A percentile compares a stretch with the other conserved stretches of the same genome.
Evolutionary conservation across 2,113 vertebrate species (phyloP).

Genomic region (Paracanthobrama guichenoti): DNA sequence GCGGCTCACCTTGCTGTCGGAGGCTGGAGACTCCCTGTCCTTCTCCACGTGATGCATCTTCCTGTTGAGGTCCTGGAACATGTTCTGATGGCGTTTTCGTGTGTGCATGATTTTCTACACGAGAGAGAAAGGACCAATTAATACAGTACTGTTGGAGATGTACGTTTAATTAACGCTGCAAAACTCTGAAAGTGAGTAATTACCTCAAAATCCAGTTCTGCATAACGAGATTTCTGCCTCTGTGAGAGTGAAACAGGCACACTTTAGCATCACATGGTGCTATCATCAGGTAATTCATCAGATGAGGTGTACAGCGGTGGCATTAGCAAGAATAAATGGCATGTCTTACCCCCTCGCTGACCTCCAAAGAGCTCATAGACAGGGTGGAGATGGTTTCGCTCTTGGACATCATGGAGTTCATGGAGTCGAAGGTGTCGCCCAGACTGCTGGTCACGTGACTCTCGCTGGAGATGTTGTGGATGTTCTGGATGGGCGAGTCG

Average conservation of each 20-base stretch:
- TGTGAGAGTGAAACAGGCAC: constrained; percentile 63
- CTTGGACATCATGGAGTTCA: constrained; percentile 91
- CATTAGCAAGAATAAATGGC: not conserved
- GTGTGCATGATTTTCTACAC: constrained; percentile 99
- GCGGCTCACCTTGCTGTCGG: constrained; percentile 88
- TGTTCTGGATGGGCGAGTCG: constrained; percentile 82
- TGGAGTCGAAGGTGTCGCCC: constrained; percentile 87
- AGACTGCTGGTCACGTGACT: constrained; percentile 88
- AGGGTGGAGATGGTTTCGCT: constrained; percentile 91
- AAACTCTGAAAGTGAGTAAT: constrained; percentile 53
- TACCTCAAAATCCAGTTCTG: constrained; percentile 99
- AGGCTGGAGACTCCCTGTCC: constrained; percentile 90
- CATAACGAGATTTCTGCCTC: constrained; percentile 97
- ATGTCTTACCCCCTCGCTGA: constrained; percentile 66
- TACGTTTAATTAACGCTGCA: not conserved
- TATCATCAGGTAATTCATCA: not conserved
- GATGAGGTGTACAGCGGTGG: not conserved
- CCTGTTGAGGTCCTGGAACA: constrained; percentile 98
- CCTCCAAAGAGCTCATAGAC: constrained; percentile 98
- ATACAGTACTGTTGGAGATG: not conserved
- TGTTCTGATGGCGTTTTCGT: constrained; percentile 97
- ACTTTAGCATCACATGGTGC: not conserved
- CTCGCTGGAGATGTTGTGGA: constrained; percentile 85
- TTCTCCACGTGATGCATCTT: constrained; percentile 94
- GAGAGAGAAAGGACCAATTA: constrained; percentile 33